Evolutionary conservation across 2,888 invertebrate species (phyloP).

Genomic region (Bruchidius siliquastri): DNA sequence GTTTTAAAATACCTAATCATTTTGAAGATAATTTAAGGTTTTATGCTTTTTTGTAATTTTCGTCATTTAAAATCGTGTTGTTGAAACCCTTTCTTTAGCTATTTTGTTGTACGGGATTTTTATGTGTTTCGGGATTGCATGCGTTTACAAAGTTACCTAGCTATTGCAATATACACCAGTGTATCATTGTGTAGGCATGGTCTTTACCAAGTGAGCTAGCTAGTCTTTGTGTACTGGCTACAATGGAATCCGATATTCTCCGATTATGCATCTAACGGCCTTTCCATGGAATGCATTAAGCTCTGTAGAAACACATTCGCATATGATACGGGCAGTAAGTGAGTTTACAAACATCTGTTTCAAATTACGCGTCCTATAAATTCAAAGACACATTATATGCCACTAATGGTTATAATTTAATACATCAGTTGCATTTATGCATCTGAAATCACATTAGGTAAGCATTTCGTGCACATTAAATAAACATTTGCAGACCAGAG

Average conservation of each 20-base stretch:
- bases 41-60: too few relatives aligned
- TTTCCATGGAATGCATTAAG: not conserved
- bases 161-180: too few relatives aligned
- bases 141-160: too few relatives aligned
- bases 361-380: conserved; percentile 11
- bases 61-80: too few relatives aligned
- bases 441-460: conserved; percentile 13
- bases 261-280: not conserved
- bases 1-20: too few relatives aligned
- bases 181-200: too few relatives aligned
- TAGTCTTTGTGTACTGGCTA: not conserved
- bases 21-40: too few relatives aligned
- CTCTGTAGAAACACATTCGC: not conserved
- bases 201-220: too few relatives aligned
- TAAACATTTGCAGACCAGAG: conserved; percentile 9
- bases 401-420: conserved; percentile 14
- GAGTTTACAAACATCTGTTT: conserved; percentile 11
- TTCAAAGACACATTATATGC: conserved; percentile 9
- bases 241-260: not conserved
- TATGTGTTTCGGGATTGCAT: too few relatives aligned
- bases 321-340: conserved; percentile 3
- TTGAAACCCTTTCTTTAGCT: too few relatives aligned
- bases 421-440: conserved; percentile 14
- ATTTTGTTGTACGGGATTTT: too few relatives aligned
- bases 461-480: conserved; percentile 13